These are phyloP conservation scores for Apamea monoglypha DNA, from an alignment of 2,888 invertebrate genomes.

Conservation along the genomic window DNA sequence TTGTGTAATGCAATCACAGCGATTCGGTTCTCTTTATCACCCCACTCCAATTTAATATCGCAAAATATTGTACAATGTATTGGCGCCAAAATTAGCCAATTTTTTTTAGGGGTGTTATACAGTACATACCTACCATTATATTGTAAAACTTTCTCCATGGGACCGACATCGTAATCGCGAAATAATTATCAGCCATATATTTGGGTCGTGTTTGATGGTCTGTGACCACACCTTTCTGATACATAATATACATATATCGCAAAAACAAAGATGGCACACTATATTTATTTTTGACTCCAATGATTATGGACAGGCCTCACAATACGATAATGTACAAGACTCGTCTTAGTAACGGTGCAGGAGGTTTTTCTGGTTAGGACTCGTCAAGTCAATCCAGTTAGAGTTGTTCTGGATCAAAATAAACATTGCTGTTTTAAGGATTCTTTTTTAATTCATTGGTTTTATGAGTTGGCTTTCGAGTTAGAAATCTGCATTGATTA, in stretches of 20 bases:
- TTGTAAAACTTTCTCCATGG: not conserved
- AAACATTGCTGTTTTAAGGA: slow-evolving; percentile 40
- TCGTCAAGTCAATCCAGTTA: slow-evolving; percentile 40
- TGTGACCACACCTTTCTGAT: not conserved
- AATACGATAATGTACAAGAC: slow-evolving; percentile 47
- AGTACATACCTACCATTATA: not conserved
- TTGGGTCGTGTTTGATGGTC: not conserved
- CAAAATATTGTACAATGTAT: no score
- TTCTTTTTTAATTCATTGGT: slow-evolving; percentile 8
- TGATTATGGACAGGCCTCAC: slow-evolving; percentile 7
- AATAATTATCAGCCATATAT: not conserved
- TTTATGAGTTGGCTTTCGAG: slow-evolving; percentile 14
- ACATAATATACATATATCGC: not conserved
- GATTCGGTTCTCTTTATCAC: no score
- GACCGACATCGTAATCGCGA: not conserved
- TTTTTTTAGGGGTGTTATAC: not conserved
- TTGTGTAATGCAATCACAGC: no score
- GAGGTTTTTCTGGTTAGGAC: slow-evolving; percentile 46
- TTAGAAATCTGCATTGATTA: slow-evolving; percentile 12
- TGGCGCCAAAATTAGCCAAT: no score
- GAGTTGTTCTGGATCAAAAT: slow-evolving; percentile 46
- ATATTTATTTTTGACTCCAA: not conserved
- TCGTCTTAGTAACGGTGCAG: slow-evolving; percentile 35
- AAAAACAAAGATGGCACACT: not conserved
- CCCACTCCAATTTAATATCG: no score